Base-by-base conservation (phyloP, 2,888 invertebrate genomes). In the Melipona bicolor region DNA sequence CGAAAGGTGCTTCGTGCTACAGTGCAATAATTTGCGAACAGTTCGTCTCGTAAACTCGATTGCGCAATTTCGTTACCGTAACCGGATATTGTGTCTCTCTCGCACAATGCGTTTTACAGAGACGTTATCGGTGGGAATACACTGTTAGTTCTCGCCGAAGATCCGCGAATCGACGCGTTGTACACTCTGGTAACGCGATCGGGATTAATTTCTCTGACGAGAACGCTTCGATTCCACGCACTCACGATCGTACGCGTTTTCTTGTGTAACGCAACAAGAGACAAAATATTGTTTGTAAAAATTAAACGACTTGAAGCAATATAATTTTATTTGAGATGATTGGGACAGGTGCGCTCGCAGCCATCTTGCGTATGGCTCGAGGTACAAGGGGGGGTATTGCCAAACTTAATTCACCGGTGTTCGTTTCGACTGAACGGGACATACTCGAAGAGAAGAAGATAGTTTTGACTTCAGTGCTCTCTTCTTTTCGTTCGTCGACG, bases 301-400 rank as follows among this genome's bases (percentile, higher is more conserved):
- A 67, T 54, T 43, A 24, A 61, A 36, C 49, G 59, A 71, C 21
- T 64, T n/a, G 54, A 54, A 27, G 67, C 43, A 56, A 70, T 43
- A 49, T 61, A 50, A 56, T 75, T 79, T 76, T 36, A n/a, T 49
- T 76, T 27, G 49, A 17, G 21, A 36, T 21, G 21, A 52, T 52
- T 43, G 43, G 43, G 43, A 43, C 21, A 21, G 52, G 21, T 3
- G 27, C 27, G 52, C 11, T 21, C 43, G 6, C 13, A 17, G 21
- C 59, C 59, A 65, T 84, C 59, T 62, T 59, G 75, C 27, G n/a
- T 70, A 83, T 71, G 83, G 65, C 17, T n/a, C 64, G 19, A 73
- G 43, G 6, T 69, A 59, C 43, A 65, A 54, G 17, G 70, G 17
- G 70, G 24, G 24, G 56, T 83, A 74, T 74, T 50, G 62, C 56